Evolutionary conservation across 1,140 invertebrate genomes (phyloP), one percentile per base, ranked within the genome.

Genomic region (Lycorma delicatula): DNA sequence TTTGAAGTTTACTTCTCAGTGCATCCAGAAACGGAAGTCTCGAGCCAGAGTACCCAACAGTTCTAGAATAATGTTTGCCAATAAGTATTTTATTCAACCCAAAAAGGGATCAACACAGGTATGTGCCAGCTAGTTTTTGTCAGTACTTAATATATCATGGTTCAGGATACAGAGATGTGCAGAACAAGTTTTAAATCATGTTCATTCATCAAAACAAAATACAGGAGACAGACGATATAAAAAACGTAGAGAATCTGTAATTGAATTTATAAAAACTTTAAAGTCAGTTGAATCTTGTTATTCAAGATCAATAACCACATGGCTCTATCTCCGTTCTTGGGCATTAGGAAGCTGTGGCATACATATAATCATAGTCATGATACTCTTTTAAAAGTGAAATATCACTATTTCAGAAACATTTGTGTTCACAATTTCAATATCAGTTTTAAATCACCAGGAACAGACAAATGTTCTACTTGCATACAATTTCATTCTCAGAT

Each of bases 401-500:
- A 52, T 52, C 16, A 26, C 23, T 52, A 26, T 29, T 52, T 52
- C n/a, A 29, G 27, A 29, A 29, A 29, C n/a, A 26, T 29, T 52
- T 52, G 23, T 29, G 27, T 28, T 29, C 50, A 12, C 22, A 52
- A 28, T 26, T n/a, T 5, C 29, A 52, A 52, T 28, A 26, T 52
- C 18, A 26, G 23, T 16, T 52, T 28, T 31, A 31, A 23, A n/a
- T 23, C 20, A 18, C 47, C n/a, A 18, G 47, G 18, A 26, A 48
- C 47, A 22, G 47, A 56, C 41, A 18, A 16, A 16, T 56, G 36
- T 47, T 56, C 41, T 23, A 56, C 36, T 20, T 56, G 41, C 27
- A 48, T 29, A 47, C 11, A 47, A 28, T 27, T 56, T 9, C 16
- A 47, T 46, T 23, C 27, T 28, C 27, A 20, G 26, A n/a, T 34